These are phyloP conservation scores for Eulimnadia texana DNA, from an alignment of 1,140 invertebrate species.

Conservation along the genomic window DNA sequence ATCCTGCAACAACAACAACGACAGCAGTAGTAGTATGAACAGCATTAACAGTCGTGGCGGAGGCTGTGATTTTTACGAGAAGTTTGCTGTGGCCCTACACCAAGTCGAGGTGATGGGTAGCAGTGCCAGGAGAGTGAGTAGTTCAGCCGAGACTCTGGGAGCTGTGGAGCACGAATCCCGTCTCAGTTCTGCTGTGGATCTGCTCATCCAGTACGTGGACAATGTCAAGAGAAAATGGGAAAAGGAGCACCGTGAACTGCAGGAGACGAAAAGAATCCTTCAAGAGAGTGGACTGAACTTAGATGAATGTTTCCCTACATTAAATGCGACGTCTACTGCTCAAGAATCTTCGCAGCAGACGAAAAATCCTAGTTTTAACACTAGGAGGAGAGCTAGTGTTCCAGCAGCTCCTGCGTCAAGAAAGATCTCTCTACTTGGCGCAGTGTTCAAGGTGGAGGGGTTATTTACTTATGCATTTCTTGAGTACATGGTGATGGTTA, in stretches of 20 bases:
- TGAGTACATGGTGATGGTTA: neutral
- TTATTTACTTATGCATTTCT: neutral
- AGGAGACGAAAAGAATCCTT: conserved; percentile 5
- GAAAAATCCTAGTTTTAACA: neutral
- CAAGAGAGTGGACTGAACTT: conserved; percentile 4
- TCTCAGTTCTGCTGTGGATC: neutral
- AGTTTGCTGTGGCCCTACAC: neutral
- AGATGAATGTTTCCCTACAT: neutral
- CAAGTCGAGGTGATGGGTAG: conserved; percentile 3
- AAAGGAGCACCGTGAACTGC: conserved; percentile 6
- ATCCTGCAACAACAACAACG: neutral
- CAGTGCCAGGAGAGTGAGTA: neutral
- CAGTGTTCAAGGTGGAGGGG: neutral
- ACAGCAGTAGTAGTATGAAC: too few species aligned
- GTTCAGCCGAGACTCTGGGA: conserved; percentile 2
- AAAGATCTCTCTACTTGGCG: neutral
- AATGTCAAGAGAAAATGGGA: conserved; percentile 8
- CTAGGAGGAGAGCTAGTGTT: conserved; percentile 2
- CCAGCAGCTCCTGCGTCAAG: neutral
- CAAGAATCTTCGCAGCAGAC: neutral
- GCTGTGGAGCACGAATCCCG: conserved; percentile 6
- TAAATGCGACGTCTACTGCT: neutral
- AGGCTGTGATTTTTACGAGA: neutral
- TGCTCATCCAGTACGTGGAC: conserved; percentile 9
- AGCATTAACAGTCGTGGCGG: too few species aligned